Evolutionary conservation across 1,140 invertebrate species (phyloP), one percentile per base, ranked within the genome.

Genomic region (Zaprionus ghesquierei): DNA sequence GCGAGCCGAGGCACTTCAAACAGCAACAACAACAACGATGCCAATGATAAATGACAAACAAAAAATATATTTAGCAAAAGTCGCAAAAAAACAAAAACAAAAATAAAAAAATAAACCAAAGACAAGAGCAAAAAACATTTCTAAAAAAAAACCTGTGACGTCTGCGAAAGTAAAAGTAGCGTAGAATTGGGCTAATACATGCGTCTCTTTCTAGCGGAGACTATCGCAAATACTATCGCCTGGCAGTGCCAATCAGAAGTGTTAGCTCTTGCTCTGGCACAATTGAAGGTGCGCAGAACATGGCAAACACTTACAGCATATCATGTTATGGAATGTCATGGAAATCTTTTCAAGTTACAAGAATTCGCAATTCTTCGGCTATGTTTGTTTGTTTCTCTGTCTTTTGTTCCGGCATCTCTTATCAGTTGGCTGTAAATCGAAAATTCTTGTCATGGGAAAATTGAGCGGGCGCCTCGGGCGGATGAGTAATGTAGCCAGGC

Each of bases 391-490:
- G n/a, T n/a, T n/a, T n/a, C 49, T 61, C 53, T 76, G 76, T 68
- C 41, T 63, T 10, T 13, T 15, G 46, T 73, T 23, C 51, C 25
- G 63, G 53, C 27, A 58, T 58, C 49, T 58, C 49, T 62, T 87
- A 86, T 87, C 81, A 81, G 46, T 76, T 63, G 51, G 12, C 35
- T 61, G 55, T 51, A 74, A 74, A 69, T 74, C 71, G 44, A 58
- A 62, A 74, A 62, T 13, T 53, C 49, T 69, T 69, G 66, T 62
- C 46, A 20, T 44, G 35, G 6, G 8, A 13, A 23, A 55, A 27
- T 29, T 51, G 25, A 23, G 27, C n/a, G n/a, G 22, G 27, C n/a
- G n/a, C 12, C n/a, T 1, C 50, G 44, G 22, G 20, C 54, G 61
- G 49, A 74, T 73, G 70, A 61, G 56, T 51, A 73, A 73, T 69